Conservation (phyloP, 2,113 vertebrate genomes). For the Bettongia penicillata region DNA sequence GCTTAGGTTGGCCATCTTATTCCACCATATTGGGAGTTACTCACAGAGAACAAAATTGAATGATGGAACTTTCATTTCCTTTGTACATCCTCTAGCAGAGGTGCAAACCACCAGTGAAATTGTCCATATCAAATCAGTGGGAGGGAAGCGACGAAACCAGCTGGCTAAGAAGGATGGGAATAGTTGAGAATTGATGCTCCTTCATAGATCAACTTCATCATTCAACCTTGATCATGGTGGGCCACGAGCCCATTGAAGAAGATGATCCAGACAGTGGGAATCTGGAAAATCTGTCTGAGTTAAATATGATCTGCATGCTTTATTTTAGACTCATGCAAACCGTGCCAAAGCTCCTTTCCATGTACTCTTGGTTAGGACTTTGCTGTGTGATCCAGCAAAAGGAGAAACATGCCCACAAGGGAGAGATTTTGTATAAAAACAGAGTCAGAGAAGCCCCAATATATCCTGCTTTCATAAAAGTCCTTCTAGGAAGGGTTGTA, state of each 20-base stretch:
- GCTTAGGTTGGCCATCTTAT: not conserved
- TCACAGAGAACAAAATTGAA: not conserved
- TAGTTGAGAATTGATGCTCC: not conserved
- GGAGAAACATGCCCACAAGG: not conserved
- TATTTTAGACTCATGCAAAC: not conserved
- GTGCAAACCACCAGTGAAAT: not conserved
- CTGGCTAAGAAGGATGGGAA: not conserved
- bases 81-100: not conserved
- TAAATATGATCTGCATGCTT: not conserved
- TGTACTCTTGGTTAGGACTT: not conserved
- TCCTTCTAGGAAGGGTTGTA: not conserved
- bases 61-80: not conserved
- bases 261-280: not conserved
- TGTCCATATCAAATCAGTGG: not conserved
- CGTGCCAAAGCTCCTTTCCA: not conserved
- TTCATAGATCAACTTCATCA: not conserved
- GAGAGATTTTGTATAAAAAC: not conserved
- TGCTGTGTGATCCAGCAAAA: not conserved
- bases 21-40: not conserved
- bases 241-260: not conserved
- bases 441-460: not conserved
- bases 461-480: not conserved
- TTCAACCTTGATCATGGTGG: not conserved
- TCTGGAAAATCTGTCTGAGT: not conserved
- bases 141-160: not conserved